Conservation (phyloP, 2,113 vertebrate genomes). For the Catagonus wagneri region DNA sequence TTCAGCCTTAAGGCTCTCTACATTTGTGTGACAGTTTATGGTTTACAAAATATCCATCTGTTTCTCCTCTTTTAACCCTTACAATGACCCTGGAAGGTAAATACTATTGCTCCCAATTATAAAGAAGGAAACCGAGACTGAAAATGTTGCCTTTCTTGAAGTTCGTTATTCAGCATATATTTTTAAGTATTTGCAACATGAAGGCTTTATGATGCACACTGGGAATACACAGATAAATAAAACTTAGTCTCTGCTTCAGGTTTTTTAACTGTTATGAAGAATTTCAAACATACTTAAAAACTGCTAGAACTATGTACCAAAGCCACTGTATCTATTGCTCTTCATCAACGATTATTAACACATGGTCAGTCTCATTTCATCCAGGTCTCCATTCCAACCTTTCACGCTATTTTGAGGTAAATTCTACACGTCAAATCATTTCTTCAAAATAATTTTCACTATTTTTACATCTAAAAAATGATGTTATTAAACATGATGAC, state of each 20-base stretch:
- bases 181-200: background rate
- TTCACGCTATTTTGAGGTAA: background rate
- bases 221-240: background rate
- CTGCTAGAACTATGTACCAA: background rate
- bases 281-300: conserved; percentile 14
- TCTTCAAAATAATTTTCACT: conserved; percentile 19
- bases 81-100: background rate
- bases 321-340: background rate
- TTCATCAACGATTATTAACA: background rate
- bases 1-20: background rate
- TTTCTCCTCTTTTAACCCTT: background rate
- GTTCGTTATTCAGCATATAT: background rate
- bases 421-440: background rate
- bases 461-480: background rate
- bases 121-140: background rate
- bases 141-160: background rate
- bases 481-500: background rate
- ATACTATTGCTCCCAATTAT: background rate
- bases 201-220: background rate
- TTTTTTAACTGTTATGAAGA: background rate
- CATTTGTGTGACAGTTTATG: background rate
- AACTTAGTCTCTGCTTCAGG: background rate
- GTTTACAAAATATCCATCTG: background rate
- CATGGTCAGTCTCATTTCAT: background rate
- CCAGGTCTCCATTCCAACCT: background rate